Evolutionary conservation across 1,140 invertebrate genomes (phyloP).

Genomic region (Thalassaphorura encarpata): DNA sequence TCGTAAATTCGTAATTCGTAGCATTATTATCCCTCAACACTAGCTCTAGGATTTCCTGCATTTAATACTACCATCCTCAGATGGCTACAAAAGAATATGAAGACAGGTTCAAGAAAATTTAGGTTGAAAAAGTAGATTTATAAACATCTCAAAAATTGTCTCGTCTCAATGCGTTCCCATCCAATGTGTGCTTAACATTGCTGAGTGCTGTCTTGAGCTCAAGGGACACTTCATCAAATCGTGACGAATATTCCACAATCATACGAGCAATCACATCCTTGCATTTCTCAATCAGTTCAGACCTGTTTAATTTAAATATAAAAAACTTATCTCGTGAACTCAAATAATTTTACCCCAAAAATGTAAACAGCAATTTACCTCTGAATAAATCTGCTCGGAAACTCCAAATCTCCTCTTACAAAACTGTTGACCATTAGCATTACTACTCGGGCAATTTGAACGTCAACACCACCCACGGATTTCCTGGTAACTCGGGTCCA

Average conservation of each 20-base stretch:
- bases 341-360: background rate
- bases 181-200: constrained; percentile 19
- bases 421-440: constrained; percentile 24
- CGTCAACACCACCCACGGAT: constrained; percentile 3
- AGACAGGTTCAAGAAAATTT: too few species aligned
- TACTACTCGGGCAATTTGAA: constrained; percentile 26
- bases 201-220: constrained; percentile 17
- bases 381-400: background rate
- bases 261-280: constrained; percentile 24
- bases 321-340: background rate
- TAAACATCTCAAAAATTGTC: background rate
- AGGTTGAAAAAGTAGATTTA: too few species aligned
- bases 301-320: constrained; percentile 10
- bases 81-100: too few species aligned
- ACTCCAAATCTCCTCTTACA: constrained; percentile 9
- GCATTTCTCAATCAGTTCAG: constrained; percentile 30
- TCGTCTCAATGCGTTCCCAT: background rate
- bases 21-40: too few species aligned
- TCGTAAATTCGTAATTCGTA: too few species aligned
- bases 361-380: constrained; percentile 5
- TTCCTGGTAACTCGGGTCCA: constrained; percentile 6
- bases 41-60: too few species aligned
- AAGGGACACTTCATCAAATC: constrained; percentile 17
- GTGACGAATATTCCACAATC: constrained; percentile 31
- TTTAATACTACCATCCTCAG: too few species aligned